Conservation (phyloP, 2,797 vertebrate species). For the Gallinago nigripennis region DNA sequence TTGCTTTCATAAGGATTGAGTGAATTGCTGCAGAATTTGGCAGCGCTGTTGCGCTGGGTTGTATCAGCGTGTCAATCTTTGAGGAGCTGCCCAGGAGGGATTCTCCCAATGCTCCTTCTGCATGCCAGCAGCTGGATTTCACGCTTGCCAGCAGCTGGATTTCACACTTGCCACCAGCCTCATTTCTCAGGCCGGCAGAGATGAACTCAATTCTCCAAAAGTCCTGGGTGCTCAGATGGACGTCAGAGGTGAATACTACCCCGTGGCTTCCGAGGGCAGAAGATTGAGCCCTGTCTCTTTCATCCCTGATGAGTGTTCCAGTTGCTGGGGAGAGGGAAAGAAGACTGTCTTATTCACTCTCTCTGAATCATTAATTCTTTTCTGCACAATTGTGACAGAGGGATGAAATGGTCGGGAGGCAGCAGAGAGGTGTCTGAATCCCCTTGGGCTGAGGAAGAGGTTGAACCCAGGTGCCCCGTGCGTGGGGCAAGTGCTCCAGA, state of each 20-base stretch:
- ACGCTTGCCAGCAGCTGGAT: rapidly evolving
- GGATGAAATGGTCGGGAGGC: neutral
- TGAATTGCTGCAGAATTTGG: conserved; percentile 23
- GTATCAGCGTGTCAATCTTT: neutral
- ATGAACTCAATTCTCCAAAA: neutral
- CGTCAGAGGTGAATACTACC: neutral
- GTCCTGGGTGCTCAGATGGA: rapidly evolving
- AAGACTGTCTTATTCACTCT: neutral
- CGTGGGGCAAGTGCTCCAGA: neutral
- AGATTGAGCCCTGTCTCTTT: neutral
- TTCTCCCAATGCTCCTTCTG: neutral
- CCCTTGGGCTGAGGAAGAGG: neutral
- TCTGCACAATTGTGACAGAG: neutral
- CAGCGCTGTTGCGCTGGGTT: neutral
- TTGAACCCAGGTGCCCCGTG: rapidly evolving
- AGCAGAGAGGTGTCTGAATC: neutral
- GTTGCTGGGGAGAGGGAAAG: neutral
- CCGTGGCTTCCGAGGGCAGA: neutral
- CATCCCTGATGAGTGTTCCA: no score
- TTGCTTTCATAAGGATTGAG: neutral
- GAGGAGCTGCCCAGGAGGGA: neutral
- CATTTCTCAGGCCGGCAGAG: neutral
- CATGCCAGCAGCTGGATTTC: rapidly evolving
- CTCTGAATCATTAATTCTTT: neutral
- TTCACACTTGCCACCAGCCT: neutral